A percentile compares a stretch with the other conserved stretches of the same genome.
phyloP scores from a whole-genome alignment of 2,113 vertebrate species.

The Acrocephalus kingi region DNA sequence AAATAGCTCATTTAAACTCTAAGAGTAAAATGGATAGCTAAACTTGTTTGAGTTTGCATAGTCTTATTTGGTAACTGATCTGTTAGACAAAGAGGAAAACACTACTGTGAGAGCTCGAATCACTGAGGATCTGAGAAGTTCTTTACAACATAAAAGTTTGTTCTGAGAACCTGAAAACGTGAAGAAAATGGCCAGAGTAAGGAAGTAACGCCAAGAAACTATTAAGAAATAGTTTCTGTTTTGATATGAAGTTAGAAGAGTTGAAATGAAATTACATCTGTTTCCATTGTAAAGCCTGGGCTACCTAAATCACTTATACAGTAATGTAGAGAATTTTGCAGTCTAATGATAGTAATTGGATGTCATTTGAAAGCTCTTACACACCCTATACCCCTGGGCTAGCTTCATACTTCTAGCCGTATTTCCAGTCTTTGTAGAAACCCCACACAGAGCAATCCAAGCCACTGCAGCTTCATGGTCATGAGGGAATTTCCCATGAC shows the following conservation, averaged over 20 bases:
- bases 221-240: not conserved
- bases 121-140: not conserved
- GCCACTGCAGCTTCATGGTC: not conserved
- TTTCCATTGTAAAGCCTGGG: not conserved
- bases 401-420: not conserved
- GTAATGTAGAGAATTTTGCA: not conserved
- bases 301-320: not conserved
- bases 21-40: not conserved
- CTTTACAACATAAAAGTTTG: not conserved
- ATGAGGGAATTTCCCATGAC: not conserved
- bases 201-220: not conserved
- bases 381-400: not conserved
- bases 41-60: constrained; percentile 24
- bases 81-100: not conserved
- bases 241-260: not conserved
- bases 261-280: not conserved
- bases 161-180: not conserved
- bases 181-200: not conserved
- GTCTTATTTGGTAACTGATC: not conserved
- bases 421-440: not conserved
- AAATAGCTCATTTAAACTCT: not conserved
- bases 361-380: not conserved
- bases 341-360: not conserved
- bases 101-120: not conserved
- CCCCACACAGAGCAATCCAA: not conserved